phyloP scores from a whole-genome alignment of 2,888 invertebrate species.

The Loripinus fragilis region DNA sequence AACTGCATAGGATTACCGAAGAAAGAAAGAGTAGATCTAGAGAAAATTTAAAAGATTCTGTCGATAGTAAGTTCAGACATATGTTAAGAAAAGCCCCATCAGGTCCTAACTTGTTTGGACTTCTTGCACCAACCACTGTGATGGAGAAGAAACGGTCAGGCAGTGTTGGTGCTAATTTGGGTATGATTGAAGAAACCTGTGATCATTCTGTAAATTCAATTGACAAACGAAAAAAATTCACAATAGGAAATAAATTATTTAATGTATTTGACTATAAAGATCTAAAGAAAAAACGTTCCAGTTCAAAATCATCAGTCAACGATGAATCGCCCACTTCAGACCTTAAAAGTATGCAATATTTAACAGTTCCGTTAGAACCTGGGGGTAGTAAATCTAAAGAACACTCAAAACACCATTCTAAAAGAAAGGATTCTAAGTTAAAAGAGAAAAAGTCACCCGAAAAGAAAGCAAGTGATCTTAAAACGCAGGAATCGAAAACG shows the following conservation, averaged over 20 bases:
- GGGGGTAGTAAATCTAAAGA: slow-evolving; percentile 44
- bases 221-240: slow-evolving; percentile 42
- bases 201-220: slow-evolving; percentile 39
- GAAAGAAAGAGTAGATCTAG: slow-evolving; percentile 73
- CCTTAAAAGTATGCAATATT: slow-evolving; percentile 62
- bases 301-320: slow-evolving; percentile 58
- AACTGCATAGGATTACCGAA: slow-evolving; percentile 77
- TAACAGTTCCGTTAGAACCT: slow-evolving; percentile 59
- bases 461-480: not conserved
- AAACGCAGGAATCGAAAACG: slow-evolving; percentile 16
- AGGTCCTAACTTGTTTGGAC: slow-evolving; percentile 77
- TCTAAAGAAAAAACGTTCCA: slow-evolving; percentile 51
- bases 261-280: slow-evolving; percentile 59
- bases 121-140: slow-evolving; percentile 69
- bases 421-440: slow-evolving; percentile 1
- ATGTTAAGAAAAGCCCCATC: slow-evolving; percentile 77
- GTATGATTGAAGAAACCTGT: slow-evolving; percentile 60
- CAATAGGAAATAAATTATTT: slow-evolving; percentile 53
- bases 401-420: slow-evolving; percentile 15
- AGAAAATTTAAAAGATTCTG: slow-evolving; percentile 69
- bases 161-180: slow-evolving; percentile 75
- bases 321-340: slow-evolving; percentile 64
- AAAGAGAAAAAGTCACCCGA: not conserved
- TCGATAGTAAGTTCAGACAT: slow-evolving; percentile 67
- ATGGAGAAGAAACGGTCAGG: slow-evolving; percentile 75